Conservation (phyloP, 2,113 vertebrate genomes). For the Stigmatopora argus region DNA sequence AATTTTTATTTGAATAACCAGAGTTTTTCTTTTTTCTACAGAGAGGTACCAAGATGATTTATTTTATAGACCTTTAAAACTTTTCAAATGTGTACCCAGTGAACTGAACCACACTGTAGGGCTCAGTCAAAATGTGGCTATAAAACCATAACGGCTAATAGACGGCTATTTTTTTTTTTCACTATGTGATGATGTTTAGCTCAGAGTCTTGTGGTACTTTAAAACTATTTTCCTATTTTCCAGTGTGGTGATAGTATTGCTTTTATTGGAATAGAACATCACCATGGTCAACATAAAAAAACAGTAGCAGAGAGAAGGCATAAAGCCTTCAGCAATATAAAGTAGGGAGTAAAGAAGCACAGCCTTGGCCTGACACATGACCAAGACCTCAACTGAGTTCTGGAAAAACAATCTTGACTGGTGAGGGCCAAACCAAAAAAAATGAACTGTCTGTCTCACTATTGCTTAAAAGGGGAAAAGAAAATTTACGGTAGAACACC, state of each 20-base stretch:
- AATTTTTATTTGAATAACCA: too few relatives aligned
- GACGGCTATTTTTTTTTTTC: neutral
- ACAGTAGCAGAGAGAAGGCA: neutral
- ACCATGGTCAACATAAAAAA: slow-evolving; percentile 17
- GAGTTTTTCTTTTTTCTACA: too few relatives aligned
- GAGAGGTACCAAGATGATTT: too few relatives aligned
- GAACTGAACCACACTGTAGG: neutral
- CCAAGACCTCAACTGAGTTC: slow-evolving; percentile 24
- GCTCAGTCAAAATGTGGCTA: neutral
- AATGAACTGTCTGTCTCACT: neutral
- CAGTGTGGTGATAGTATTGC: slow-evolving; percentile 6
- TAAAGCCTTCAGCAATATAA: slow-evolving; percentile 20
- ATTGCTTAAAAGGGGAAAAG: neutral
- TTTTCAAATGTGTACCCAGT: neutral
- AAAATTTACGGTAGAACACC: neutral
- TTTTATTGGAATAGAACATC: slow-evolving; percentile 3
- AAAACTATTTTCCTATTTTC: slow-evolving; percentile 18
- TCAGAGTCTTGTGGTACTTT: neutral
- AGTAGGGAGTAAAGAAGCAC: slow-evolving; percentile 5
- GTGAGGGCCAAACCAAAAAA: slow-evolving; percentile 4
- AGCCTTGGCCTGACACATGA: slow-evolving; percentile 15
- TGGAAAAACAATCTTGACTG: slow-evolving; percentile 29
- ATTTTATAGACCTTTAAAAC: too few relatives aligned
- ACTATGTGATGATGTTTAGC: slow-evolving; percentile 2
- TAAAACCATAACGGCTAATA: neutral